Evolutionary conservation across 2,113 vertebrate genomes (phyloP).

Genomic region (Chinchilla lanigera): DNA sequence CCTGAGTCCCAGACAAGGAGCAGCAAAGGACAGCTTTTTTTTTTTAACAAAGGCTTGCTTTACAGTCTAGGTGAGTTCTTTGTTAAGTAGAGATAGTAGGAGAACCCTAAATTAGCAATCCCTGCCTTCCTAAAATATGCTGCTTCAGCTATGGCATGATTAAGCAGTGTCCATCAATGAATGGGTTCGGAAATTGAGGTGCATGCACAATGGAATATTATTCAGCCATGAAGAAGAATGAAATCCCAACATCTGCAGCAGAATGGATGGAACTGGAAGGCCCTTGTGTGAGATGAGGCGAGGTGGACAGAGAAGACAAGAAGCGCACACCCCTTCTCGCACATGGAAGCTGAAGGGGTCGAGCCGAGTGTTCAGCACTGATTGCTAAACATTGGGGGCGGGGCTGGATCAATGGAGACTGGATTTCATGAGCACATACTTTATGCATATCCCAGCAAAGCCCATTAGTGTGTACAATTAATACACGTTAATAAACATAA

Average conservation of each 20-base stretch:
- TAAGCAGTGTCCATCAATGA: background rate
- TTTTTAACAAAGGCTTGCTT: background rate
- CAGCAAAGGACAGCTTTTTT: background rate
- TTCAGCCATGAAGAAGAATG: background rate
- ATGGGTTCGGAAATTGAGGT: background rate
- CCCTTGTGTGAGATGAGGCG: background rate
- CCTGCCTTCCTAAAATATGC: background rate
- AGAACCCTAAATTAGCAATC: background rate
- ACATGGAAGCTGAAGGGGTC: background rate
- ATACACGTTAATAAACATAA: background rate
- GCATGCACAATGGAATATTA: too few species aligned
- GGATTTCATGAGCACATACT: background rate
- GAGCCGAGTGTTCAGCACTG: background rate
- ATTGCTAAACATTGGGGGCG: background rate
- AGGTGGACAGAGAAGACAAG: background rate
- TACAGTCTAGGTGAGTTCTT: background rate
- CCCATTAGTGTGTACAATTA: background rate
- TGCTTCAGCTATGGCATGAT: background rate
- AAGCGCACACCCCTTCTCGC: rapidly evolving
- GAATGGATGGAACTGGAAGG: background rate
- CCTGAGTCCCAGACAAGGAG: background rate
- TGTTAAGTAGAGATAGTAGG: background rate
- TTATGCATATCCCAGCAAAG: background rate
- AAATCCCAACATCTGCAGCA: background rate
- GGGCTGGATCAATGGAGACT: background rate